Conservation (phyloP, 2,888 invertebrate species). For the Eumacrocentrus americanus region DNA sequence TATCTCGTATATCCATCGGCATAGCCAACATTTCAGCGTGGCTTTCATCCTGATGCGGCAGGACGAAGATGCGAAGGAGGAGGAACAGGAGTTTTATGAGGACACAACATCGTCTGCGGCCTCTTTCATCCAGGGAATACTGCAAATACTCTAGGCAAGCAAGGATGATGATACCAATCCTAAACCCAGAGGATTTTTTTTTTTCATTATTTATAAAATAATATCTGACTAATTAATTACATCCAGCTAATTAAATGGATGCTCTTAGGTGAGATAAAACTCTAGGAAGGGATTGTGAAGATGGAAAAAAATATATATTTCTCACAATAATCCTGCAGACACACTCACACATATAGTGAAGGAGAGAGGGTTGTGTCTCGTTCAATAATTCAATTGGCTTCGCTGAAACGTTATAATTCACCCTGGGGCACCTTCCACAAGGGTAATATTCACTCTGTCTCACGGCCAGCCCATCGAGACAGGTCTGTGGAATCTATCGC, state of each 20-base stretch:
- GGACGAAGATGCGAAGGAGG: slow-evolving; percentile 12
- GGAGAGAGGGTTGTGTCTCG: slow-evolving; percentile 22
- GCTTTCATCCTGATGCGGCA: slow-evolving; percentile 30
- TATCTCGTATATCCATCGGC: slow-evolving; percentile 54
- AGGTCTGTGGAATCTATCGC: slow-evolving; percentile 26
- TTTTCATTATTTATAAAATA: background rate
- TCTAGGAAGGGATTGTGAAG: too few relatives aligned
- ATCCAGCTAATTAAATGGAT: too few relatives aligned
- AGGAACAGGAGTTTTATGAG: slow-evolving; percentile 44
- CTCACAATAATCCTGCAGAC: too few relatives aligned
- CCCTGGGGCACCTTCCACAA: slow-evolving; percentile 20
- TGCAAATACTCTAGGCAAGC: slow-evolving; percentile 10
- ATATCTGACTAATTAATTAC: background rate
- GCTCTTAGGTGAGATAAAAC: too few relatives aligned
- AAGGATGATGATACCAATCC: background rate
- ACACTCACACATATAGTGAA: too few relatives aligned
- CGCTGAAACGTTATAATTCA: slow-evolving; percentile 30
- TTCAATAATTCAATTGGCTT: slow-evolving; percentile 30
- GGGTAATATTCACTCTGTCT: slow-evolving; percentile 25
- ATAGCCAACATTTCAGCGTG: slow-evolving; percentile 48
- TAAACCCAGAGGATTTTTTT: background rate
- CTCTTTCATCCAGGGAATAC: slow-evolving; percentile 47
- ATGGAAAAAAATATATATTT: too few relatives aligned
- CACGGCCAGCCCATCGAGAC: slow-evolving; percentile 24
- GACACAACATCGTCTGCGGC: slow-evolving; percentile 48